A percentile compares a stretch with the other conserved stretches of the same genome.
Evolutionary conservation across 2,888 invertebrate genomes (phyloP).

Genomic region (Hydroisotoma schaefferi): DNA sequence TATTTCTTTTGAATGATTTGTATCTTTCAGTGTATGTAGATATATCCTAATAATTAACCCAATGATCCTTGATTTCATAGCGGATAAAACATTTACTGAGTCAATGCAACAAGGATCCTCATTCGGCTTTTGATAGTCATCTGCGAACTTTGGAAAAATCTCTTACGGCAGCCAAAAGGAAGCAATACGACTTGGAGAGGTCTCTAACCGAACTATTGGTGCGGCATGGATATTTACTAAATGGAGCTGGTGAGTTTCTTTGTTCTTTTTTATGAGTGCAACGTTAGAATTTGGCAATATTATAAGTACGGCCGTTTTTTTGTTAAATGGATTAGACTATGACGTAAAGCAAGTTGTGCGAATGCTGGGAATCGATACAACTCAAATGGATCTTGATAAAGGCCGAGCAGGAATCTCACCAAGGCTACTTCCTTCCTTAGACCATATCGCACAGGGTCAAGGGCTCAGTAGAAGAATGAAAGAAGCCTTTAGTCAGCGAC

Average conservation of each 20-base stretch:
- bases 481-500: constrained; percentile 15
- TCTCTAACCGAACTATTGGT: constrained; percentile 43
- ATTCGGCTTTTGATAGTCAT: constrained; percentile 21
- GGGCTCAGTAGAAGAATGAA: constrained; percentile 33
- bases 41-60: background rate
- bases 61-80: constrained; percentile 13
- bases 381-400: constrained; percentile 27
- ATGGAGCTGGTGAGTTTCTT: constrained; percentile 34
- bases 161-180: constrained; percentile 25
- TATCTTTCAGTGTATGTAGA: background rate
- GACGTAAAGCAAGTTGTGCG: constrained; percentile 45
- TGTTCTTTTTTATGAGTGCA: background rate
- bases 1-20: constrained; percentile 6
- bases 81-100: constrained; percentile 25
- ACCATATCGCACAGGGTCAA: constrained; percentile 14
- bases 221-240: constrained; percentile 41
- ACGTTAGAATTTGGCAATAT: no score
- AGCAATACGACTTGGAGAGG: constrained; percentile 37
- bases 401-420: constrained; percentile 26
- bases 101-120: constrained; percentile 27
- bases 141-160: constrained; percentile 27
- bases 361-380: constrained; percentile 43
- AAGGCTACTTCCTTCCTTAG: constrained; percentile 15
- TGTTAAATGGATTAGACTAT: constrained; percentile 21
- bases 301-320: no score